Evolutionary conservation across 2,113 vertebrate species (phyloP).

Genomic region (Puma concolor): DNA sequence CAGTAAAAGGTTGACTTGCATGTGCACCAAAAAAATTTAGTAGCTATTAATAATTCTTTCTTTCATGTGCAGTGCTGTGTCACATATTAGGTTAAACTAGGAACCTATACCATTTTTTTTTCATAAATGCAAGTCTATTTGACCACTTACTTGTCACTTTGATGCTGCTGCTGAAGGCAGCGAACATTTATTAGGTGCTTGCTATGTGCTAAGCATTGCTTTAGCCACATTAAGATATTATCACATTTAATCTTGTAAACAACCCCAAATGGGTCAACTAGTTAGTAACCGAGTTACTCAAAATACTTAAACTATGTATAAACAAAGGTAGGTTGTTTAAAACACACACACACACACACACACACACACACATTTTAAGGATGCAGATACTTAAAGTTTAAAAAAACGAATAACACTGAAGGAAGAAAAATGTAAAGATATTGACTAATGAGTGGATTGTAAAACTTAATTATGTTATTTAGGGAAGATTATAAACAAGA

Average conservation of each 20-base stretch:
- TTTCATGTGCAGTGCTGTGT: neutral
- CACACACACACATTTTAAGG: neutral
- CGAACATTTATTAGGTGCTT: conserved; percentile 8
- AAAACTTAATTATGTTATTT: neutral
- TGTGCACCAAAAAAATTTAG: neutral
- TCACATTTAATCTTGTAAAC: conserved; percentile 1
- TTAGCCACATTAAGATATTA: neutral
- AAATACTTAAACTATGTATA: neutral
- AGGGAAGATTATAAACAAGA: neutral
- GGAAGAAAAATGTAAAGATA: conserved; percentile 12
- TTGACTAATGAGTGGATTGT: neutral
- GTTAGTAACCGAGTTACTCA: neutral
- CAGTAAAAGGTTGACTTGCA: neutral
- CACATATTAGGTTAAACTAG: neutral
- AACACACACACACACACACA: neutral
- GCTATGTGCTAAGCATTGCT: neutral
- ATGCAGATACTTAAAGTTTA: conserved; percentile 1
- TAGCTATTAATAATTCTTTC: neutral
- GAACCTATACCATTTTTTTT: neutral
- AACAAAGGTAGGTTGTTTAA: neutral
- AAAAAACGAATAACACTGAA: neutral
- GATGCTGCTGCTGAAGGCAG: neutral
- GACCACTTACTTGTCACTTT: conserved; percentile 14
- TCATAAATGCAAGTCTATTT: neutral
- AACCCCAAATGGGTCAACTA: neutral